Evolutionary conservation across 2,888 invertebrate genomes (phyloP), one percentile per base, ranked within the genome.

Genomic region (Nomada fabriciana): DNA sequence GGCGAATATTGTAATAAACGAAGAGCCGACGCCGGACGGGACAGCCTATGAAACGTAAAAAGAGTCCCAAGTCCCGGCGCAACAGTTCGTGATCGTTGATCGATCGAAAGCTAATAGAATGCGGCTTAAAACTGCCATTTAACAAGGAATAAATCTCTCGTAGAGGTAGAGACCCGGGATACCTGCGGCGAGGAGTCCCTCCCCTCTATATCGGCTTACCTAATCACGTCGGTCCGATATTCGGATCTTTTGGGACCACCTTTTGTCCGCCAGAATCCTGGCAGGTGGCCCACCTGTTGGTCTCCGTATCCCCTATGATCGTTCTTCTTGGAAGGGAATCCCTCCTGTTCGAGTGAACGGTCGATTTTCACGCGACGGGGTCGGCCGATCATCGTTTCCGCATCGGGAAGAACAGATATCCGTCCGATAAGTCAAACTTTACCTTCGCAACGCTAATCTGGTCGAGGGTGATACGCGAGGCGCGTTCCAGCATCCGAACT

Each of bases 1-100:
- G 47, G 57, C 25, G 23, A 57, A 20, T 20, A 53, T 20, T 20
- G 53, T 53, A 57, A 25, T 2, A 29, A 29, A 18, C 47, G 18
- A 29, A 23, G 20, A 53, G 53, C 52, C 42, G n/a, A 43, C 25
- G 50, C 10, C 10, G 43, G 76, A 18, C 18, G 18, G 29, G 42
- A 25, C 50, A 13, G 29, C 0, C 10, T 0, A 2, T 23, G 55
- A 57, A 5, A 53, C 2, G n/a, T 2, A 2, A 29, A 52, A 50
- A 42, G 52, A 18, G 75, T 11, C 2, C 11, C 25, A n/a, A 71
- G 23, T 64, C 23, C 57, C 18, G 36, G 59, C 69, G 69, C 76
- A 74, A 76, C 69, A 65, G 93, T 93, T 93, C 92, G 92, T 91
- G 91, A 91, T 89, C 89, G 89, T 91, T 93, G 93, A 93, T 93